Conservation (phyloP, 2,888 invertebrate species). For the Rhagonycha lutea region DNA sequence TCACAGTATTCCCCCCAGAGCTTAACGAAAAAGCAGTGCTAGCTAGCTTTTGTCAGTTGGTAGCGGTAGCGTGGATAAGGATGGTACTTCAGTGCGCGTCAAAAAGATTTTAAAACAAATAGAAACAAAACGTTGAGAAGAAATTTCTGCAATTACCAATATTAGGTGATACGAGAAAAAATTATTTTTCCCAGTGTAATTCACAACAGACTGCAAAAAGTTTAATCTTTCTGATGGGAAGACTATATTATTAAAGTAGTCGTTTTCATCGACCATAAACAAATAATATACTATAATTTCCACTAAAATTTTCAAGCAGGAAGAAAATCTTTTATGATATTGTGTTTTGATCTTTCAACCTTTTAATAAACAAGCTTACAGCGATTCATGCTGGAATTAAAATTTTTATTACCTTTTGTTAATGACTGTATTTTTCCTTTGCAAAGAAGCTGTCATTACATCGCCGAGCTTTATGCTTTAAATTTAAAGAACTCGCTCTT, state of each 20-base stretch:
- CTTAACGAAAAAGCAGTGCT: too few relatives aligned
- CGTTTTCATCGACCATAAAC: background rate
- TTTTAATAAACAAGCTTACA: conserved; percentile 13
- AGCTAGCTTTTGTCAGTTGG: too few relatives aligned
- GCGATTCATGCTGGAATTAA: conserved; percentile 15
- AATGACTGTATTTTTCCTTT: conserved; percentile 12
- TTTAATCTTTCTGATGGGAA: background rate
- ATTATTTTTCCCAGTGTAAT: too few relatives aligned
- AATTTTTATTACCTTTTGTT: conserved; percentile 16
- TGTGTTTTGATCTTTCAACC: conserved; percentile 14
- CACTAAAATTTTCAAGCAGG: background rate
- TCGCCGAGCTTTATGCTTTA: conserved; percentile 3
- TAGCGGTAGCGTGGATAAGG: too few relatives aligned
- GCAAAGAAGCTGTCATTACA: conserved; percentile 7
- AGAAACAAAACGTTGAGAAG: too few relatives aligned
- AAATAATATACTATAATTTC: background rate
- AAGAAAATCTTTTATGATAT: conserved; percentile 8
- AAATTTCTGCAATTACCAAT: too few relatives aligned
- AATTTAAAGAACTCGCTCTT: conserved; percentile 3
- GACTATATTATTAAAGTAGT: background rate
- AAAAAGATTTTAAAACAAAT: too few relatives aligned
- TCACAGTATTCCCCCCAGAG: too few relatives aligned
- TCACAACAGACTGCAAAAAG: background rate
- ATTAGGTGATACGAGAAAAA: too few relatives aligned
- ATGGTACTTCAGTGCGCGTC: too few relatives aligned